These are phyloP conservation scores for Muraenolepis orangiensis DNA, from an alignment of 2,797 vertebrate species.

Conservation along the genomic window DNA sequence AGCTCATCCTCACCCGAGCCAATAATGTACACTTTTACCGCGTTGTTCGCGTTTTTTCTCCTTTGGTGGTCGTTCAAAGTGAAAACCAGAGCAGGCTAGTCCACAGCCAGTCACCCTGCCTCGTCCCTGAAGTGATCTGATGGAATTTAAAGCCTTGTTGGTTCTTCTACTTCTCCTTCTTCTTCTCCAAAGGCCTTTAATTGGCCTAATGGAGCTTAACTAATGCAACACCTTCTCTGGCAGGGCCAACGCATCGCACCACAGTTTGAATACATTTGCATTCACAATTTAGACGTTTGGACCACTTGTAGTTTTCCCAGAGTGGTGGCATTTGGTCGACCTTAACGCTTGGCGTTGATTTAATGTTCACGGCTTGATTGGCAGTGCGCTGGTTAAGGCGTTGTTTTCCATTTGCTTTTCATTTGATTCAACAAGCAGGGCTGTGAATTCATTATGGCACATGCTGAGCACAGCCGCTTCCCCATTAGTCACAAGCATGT, in stretches of 20 bases:
- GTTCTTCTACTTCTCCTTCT: too few relatives aligned
- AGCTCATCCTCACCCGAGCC: neutral
- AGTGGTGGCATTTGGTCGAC: neutral
- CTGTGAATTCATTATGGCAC: constrained; percentile 5
- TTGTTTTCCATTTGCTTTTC: neutral
- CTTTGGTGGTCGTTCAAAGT: neutral
- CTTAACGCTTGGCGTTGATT: neutral
- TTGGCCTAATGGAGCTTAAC: constrained; percentile 15
- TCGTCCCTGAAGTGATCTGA: neutral
- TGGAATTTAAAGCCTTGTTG: constrained; percentile 2
- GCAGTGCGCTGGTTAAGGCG: neutral
- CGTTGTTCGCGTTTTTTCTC: too few relatives aligned
- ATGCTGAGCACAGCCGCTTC: constrained; percentile 1
- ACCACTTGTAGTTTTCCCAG: neutral
- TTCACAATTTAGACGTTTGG: neutral
- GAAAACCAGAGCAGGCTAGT: neutral
- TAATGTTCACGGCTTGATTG: neutral
- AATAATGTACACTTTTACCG: neutral
- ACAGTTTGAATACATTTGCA: constrained; percentile 31
- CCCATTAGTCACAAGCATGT: constrained; percentile 4
- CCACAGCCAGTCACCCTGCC: neutral
- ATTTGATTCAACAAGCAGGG: neutral
- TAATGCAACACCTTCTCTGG: constrained; percentile 7
- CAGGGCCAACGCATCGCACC: neutral
- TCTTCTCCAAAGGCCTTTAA: neutral